Base-by-base conservation (phyloP, 1,140 invertebrate genomes). In the Helicoverpa armigera region DNA sequence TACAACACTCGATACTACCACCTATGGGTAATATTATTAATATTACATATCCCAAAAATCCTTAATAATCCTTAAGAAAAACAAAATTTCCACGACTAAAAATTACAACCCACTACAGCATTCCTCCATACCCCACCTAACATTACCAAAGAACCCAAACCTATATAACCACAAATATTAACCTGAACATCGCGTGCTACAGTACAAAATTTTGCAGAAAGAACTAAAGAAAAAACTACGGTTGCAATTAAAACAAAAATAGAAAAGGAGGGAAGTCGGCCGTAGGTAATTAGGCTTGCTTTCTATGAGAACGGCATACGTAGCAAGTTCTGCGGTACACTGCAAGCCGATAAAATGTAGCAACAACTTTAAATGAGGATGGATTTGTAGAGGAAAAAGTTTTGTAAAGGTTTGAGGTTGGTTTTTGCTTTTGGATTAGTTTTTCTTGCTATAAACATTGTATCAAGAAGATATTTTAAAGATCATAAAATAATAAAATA, bases 201-300 rank as follows among this genome's bases (percentile, higher is more conserved):
- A 63, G 73, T 76, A 43, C 73, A 53, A 18, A 75, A 69, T 69
- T 35, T 43, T 75, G 61, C 65, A 69, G 50, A 60, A 75, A 31
- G 23, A 23, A 23, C 23, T 23, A 23, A 23, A 23, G 31, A 65
- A 29, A 79, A 76, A 81, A 70, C 60, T 60, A 79, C 60, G 18
- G 63, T 48, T 43, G 81, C 83, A 83, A 85, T 86, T 85, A 86
- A 85, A 86, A 81, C 63, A 56, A 79, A 85, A 85, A 82, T 81
- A 85, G 82, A 83, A 81, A 81, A 76, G 65, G 72, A 67, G 48
- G 61, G 79, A 82, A 80, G 73, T 69, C 72, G 83, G 79, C 80
- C 84, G 61, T 83, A 84, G 82, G 86, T 87, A 87, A 87, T 87
- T 84, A 86, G 86, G 73, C 84, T 78, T 58, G 85, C 76, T 86